Base-by-base conservation (phyloP, 2,888 invertebrate species). In the Cordylochernes scorpioides region DNA sequence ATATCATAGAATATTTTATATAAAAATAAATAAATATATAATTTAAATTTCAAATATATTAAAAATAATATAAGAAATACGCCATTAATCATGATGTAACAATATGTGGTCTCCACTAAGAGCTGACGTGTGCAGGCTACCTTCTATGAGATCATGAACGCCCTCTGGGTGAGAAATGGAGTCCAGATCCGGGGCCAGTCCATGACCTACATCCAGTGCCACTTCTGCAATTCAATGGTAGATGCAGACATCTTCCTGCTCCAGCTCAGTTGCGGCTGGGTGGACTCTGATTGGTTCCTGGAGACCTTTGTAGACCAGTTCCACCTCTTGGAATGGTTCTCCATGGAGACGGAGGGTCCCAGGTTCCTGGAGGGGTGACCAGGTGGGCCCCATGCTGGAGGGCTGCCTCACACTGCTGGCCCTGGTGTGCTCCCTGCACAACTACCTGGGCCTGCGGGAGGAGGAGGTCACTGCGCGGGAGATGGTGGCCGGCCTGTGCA, bases 171-270 rank as follows among this genome's bases (percentile, higher is more conserved):
- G 29, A 67, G 91, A 39, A 94, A 91, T 57, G 94, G 91, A 0
- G 62, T 86, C 7, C 88, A 88, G 61, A 88, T 94, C 49, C 82
- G 80, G 54, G 88, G 88, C n/a, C 91, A 94, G 57, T 86, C 86
- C 18, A 88, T 88, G 86, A 86, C 88, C 12, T 94, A 94, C 56
- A 80, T 88, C 47, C 91, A 94, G 56, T 84, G 84, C 44, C 88
- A 91, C 58, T 91, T 94, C 59, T 91, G 88, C 59, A 88, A 88
- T 58, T 86, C 86, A 8, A 86, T 91, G 80, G 80, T 86, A 8
- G 91, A 94, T 54, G 78, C 88, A 49, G 94, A 94, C 59, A 61
- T 94, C 40, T 91, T 78, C 57, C 67, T 91, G 47, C 60, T 91
- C 42, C 91, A 94, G 63, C 67, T 88, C 29, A 82, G 84, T 55